phyloP scores from a whole-genome alignment of 1,140 invertebrate genomes.

The Drosophila navojoa region DNA sequence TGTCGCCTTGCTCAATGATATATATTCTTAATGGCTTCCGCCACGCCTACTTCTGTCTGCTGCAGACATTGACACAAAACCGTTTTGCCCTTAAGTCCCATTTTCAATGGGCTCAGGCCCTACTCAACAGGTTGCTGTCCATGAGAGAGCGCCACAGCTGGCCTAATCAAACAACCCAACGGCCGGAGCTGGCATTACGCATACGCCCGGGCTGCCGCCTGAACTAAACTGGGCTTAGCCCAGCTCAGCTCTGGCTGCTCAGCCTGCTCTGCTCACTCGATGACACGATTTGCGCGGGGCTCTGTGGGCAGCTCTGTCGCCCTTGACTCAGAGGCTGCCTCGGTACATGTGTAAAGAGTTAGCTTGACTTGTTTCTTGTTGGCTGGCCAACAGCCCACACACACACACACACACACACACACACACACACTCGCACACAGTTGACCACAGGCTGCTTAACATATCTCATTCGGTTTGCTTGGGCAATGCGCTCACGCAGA shows the following conservation, averaged over 20 bases:
- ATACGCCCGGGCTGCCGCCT: constrained; percentile 15
- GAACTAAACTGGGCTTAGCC: background rate
- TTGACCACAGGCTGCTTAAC: constrained; percentile 1
- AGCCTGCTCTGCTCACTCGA: background rate
- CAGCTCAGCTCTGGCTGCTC: background rate
- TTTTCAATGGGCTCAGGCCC: background rate
- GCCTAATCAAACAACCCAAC: background rate
- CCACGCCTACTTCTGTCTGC: too few relatives aligned
- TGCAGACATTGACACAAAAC: background rate
- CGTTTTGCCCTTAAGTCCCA: background rate
- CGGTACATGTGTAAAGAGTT: background rate
- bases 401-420: too few relatives aligned
- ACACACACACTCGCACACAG: background rate
- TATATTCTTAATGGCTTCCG: too few relatives aligned
- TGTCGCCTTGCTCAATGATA: too few relatives aligned
- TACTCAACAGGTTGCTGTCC: background rate
- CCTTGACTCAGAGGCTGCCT: background rate
- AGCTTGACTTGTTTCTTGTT: background rate
- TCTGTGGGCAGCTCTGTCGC: background rate
- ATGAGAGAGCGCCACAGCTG: background rate
- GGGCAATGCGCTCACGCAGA: constrained; percentile 19
- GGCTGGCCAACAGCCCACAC: background rate
- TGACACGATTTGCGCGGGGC: background rate
- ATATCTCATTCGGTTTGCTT: constrained; percentile 12
- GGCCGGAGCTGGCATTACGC: constrained; percentile 11